phyloP scores from a whole-genome alignment of 2,113 vertebrate genomes.

The Pelusios castaneus region DNA sequence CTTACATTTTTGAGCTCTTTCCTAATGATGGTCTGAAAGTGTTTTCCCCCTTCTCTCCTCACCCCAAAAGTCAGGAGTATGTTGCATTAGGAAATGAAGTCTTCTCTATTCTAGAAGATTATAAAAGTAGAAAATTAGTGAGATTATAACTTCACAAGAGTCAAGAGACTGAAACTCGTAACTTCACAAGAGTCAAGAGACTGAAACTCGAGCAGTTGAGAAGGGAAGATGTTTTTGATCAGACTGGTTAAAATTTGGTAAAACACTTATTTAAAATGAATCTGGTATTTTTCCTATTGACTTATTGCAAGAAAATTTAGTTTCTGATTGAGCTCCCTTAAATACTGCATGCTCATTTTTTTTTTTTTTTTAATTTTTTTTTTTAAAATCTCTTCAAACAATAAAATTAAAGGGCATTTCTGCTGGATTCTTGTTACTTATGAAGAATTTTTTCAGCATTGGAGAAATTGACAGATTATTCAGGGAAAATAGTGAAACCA shows the following conservation, averaged over 20 bases:
- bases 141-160: not conserved
- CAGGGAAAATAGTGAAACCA: not conserved
- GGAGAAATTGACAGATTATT: not conserved
- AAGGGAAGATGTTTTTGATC: not conserved
- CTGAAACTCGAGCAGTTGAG: not conserved
- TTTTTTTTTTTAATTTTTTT: too few relatives aligned
- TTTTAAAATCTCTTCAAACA: not conserved
- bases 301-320: not conserved
- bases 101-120: not conserved
- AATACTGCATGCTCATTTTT: not conserved
- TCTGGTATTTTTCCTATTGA: not conserved
- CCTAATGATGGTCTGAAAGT: not conserved
- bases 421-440: not conserved
- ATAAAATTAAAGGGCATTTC: not conserved
- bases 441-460: not conserved
- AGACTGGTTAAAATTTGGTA: not conserved
- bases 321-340: not conserved
- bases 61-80: not conserved
- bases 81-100: not conserved
- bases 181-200: too few relatives aligned
- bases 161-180: not conserved
- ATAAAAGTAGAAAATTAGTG: not conserved
- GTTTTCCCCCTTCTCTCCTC: rapidly evolving
- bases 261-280: not conserved
- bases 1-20: not conserved